These are phyloP conservation scores for Struthio camelus DNA, from an alignment of 2,113 vertebrate genomes.

Conservation along the genomic window DNA sequence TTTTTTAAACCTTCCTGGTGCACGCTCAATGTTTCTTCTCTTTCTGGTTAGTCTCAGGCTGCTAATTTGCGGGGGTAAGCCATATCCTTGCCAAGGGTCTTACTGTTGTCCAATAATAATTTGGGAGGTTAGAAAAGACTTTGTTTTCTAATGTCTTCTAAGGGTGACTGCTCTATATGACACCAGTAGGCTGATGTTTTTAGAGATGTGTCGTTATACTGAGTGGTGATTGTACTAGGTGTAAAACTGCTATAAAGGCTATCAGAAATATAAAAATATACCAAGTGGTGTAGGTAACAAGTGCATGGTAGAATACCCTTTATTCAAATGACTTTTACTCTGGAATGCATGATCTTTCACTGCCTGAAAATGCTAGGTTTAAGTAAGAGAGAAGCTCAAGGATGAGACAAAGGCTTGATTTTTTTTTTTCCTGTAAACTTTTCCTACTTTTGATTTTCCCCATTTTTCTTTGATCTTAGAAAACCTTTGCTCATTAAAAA, in stretches of 20 bases:
- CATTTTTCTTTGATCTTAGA: slow-evolving; percentile 31
- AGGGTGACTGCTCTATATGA: background rate
- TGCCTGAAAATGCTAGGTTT: slow-evolving; percentile 20
- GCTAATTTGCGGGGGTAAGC: background rate
- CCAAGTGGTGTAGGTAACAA: background rate
- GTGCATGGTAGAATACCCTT: background rate
- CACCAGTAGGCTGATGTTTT: background rate
- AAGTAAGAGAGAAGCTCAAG: slow-evolving; percentile 34
- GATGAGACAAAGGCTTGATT: background rate
- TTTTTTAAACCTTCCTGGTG: background rate
- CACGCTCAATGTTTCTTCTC: fast-evolving
- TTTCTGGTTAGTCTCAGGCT: background rate
- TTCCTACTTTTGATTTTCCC: slow-evolving; percentile 9
- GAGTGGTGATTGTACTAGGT: background rate
- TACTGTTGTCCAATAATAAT: background rate
- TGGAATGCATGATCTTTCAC: slow-evolving; percentile 39
- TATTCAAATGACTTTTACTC: slow-evolving; percentile 50
- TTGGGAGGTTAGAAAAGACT: background rate
- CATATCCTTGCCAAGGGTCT: background rate
- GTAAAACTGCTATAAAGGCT: background rate
- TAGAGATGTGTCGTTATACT: background rate
- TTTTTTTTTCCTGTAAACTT: background rate
- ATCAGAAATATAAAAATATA: background rate
- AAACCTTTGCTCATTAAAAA: slow-evolving; percentile 35
- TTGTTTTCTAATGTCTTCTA: background rate